phyloP scores from a whole-genome alignment of 1,140 invertebrate genomes.

The Agrilus planipennis region DNA sequence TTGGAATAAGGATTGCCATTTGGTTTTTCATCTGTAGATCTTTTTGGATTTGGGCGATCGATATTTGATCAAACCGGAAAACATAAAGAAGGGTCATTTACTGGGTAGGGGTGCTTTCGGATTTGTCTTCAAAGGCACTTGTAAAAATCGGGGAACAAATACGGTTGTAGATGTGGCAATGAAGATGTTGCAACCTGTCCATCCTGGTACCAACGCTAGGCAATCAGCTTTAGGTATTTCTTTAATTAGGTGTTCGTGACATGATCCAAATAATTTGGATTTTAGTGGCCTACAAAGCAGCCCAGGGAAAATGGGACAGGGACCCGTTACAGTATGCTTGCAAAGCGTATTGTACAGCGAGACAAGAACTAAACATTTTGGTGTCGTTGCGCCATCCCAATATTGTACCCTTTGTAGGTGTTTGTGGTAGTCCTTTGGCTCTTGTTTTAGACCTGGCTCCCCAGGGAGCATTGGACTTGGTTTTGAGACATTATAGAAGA shows the following conservation, averaged over 20 bases:
- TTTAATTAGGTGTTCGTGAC: too few species aligned
- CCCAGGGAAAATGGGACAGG: slow-evolving; percentile 79
- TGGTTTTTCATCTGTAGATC: slow-evolving; percentile 39
- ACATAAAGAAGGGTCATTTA: slow-evolving; percentile 64
- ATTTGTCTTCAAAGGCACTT: slow-evolving; percentile 82
- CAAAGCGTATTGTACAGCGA: slow-evolving; percentile 87
- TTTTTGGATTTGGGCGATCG: slow-evolving; percentile 79
- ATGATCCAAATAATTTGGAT: too few species aligned
- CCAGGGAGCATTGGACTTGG: slow-evolving; percentile 73
- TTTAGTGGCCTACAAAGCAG: slow-evolving; percentile 68
- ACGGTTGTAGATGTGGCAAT: slow-evolving; percentile 70
- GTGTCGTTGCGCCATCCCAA: slow-evolving; percentile 75
- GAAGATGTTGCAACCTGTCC: slow-evolving; percentile 90
- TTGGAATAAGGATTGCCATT: background rate
- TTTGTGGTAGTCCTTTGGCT: slow-evolving; percentile 78
- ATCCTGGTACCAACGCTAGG: slow-evolving; percentile 66
- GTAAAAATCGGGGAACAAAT: slow-evolving; percentile 48
- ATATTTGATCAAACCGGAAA: slow-evolving; percentile 65
- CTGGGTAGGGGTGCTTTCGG: slow-evolving; percentile 96
- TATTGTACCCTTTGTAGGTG: slow-evolving; percentile 85
- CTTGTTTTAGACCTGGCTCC: slow-evolving; percentile 86
- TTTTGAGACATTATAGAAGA: slow-evolving; percentile 69
- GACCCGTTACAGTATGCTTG: slow-evolving; percentile 85
- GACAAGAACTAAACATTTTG: slow-evolving; percentile 88
- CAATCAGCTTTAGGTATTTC: slow-evolving; percentile 58